phyloP scores from a whole-genome alignment of 2,797 vertebrate species.

The Nannoperca obscura region DNA sequence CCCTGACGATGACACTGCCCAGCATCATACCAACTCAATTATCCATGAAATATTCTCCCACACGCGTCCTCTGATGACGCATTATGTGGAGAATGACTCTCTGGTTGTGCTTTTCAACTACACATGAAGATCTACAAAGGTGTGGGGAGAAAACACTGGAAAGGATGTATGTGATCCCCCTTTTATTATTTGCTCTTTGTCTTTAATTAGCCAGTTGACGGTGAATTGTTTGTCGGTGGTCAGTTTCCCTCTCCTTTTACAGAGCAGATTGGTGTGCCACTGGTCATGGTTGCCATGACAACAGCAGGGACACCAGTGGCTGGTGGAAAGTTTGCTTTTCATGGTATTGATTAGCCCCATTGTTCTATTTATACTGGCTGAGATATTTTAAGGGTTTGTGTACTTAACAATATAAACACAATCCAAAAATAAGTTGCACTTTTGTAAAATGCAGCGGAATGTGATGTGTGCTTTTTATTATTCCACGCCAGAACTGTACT shows the following conservation, averaged over 20 bases:
- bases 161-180: neutral
- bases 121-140: neutral
- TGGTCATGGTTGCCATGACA: slow-evolving; percentile 71
- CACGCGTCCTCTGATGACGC: slow-evolving; percentile 54
- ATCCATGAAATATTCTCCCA: slow-evolving; percentile 72
- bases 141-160: neutral
- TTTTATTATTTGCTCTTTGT: slow-evolving; percentile 16
- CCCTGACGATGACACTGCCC: slow-evolving; percentile 59
- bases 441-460: slow-evolving; percentile 28
- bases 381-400: slow-evolving; percentile 2
- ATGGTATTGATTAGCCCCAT: slow-evolving; percentile 51
- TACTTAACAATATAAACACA: slow-evolving; percentile 37
- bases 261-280: slow-evolving; percentile 26
- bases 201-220: slow-evolving; percentile 52
- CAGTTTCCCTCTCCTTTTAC: slow-evolving; percentile 4
- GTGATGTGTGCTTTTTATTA: slow-evolving; percentile 64
- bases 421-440: slow-evolving; percentile 21
- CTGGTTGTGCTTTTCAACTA: slow-evolving; percentile 46
- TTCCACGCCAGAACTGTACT: slow-evolving; percentile 47
- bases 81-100: slow-evolving; percentile 51
- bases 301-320: slow-evolving; percentile 50
- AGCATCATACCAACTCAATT: slow-evolving; percentile 70
- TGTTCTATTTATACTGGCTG: slow-evolving; percentile 34
- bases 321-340: slow-evolving; percentile 51
- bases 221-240: slow-evolving; percentile 34